These are phyloP conservation scores for Tympanuchus pallidicinctus DNA, from an alignment of 2,113 vertebrate genomes.

Conservation along the genomic window DNA sequence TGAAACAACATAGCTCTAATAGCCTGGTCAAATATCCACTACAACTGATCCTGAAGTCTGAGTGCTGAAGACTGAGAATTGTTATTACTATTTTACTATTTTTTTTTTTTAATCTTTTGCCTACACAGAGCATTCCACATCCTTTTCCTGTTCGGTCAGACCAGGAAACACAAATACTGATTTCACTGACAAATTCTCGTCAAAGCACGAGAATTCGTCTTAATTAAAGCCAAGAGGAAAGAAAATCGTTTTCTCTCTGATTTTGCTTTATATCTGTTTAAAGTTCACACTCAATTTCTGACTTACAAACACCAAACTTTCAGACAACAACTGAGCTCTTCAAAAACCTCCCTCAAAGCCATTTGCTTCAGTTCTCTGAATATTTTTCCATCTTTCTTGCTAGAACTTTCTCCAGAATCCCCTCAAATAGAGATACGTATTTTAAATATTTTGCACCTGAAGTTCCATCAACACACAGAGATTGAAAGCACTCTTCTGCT, in stretches of 20 bases:
- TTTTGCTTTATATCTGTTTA: not conserved
- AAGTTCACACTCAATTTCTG: not conserved
- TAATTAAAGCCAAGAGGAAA: not conserved
- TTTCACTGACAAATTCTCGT: not conserved
- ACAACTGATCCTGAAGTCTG: not conserved
- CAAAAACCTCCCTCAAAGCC: not conserved
- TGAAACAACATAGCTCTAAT: not conserved
- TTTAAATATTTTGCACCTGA: not conserved
- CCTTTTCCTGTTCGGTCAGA: not conserved
- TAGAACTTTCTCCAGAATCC: not conserved
- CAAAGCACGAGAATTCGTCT: not conserved
- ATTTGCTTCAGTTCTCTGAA: not conserved
- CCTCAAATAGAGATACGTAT: rapidly evolving
- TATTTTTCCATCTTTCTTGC: not conserved
- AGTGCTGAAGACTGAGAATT: not conserved
- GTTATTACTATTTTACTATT: not conserved
- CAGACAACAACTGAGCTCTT: not conserved
- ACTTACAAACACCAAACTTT: not conserved
- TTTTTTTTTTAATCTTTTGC: no score
- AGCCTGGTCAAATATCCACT: not conserved
- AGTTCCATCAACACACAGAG: not conserved
- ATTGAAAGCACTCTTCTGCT: not conserved
- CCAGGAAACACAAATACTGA: not conserved
- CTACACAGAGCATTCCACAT: not conserved
- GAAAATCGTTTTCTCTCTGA: not conserved